Base-by-base conservation (phyloP, 2,888 invertebrate species). In the Hirtodrosophila confusa region DNA sequence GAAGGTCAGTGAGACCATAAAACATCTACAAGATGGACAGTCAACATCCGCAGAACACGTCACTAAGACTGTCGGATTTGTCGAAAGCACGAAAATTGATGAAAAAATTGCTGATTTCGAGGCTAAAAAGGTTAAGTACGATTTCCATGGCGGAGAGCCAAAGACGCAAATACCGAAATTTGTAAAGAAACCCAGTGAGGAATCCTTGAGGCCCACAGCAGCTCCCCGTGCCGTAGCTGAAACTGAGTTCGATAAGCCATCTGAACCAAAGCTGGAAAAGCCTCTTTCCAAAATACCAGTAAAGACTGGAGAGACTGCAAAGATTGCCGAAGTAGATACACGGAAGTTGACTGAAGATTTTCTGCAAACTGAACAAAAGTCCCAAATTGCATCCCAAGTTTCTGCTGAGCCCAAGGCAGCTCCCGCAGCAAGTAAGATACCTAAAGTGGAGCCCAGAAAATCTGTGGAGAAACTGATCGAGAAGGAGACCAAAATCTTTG, bases 101-200 rank as follows among this genome's bases (percentile, higher is more conserved):
- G 89, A 86, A 29, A 86, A 85, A 50, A 88, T 88, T 33, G 88
- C 89, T 0, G 85, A 86, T 4, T 86, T 86, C 9, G 85, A 86
- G 31, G 89, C 85, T 9, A 86, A 86, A 35, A 88, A 89, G 41
- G 87, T 89, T 0, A 84, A 72, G 36, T 87, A 89, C 31, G 88
- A 88, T 63, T 89, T 85, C 37, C 84, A 84, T 57, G 85, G 88
- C 4, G 64, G 82, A 9, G 90, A 88, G 48, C 88, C 88, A 44
- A 87, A 88, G 37, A 71, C 80, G 1, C 89, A 80, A 33, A 75
- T 78, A 29, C 75, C 79, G 0, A 79, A 85, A 44, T 68, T 76
- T 8, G 47, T 75, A 0, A 75, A 57, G 33, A 74, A 72, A 45
- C 35, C 65, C 5, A 80, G 80, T 36, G 79, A 86, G 4, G 83